Evolutionary conservation across 2,113 vertebrate species (phyloP).

Genomic region (Hypanus sabinus): DNA sequence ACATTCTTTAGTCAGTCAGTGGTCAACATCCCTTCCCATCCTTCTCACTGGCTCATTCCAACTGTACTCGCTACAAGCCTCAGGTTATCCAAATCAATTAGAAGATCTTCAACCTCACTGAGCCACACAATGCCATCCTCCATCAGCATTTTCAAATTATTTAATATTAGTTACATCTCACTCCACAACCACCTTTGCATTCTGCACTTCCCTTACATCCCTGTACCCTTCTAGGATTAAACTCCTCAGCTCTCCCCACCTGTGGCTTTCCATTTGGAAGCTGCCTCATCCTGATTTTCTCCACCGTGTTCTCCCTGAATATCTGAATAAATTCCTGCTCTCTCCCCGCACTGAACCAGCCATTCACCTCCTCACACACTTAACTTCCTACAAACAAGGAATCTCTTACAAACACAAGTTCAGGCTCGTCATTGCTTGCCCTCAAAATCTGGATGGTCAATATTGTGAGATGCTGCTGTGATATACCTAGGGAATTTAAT

Average conservation of each 20-base stretch:
- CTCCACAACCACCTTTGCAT: neutral
- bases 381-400: too few relatives aligned
- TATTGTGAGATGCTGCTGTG: too few relatives aligned
- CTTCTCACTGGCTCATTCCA: too few relatives aligned
- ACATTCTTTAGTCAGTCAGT: neutral
- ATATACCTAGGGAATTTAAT: neutral
- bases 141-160: neutral
- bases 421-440: too few relatives aligned
- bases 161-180: neutral
- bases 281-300: neutral
- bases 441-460: too few relatives aligned
- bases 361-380: neutral
- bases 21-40: too few relatives aligned
- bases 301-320: neutral
- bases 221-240: neutral
- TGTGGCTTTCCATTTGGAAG: neutral
- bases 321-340: neutral
- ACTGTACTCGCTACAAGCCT: neutral
- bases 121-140: neutral
- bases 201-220: neutral
- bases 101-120: neutral
- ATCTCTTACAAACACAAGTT: neutral
- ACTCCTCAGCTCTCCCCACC: neutral
- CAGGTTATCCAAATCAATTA: neutral
- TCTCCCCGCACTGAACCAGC: neutral